Evolutionary conservation across 2,113 vertebrate species (phyloP).

Genomic region (Proterorhinus semilunaris): DNA sequence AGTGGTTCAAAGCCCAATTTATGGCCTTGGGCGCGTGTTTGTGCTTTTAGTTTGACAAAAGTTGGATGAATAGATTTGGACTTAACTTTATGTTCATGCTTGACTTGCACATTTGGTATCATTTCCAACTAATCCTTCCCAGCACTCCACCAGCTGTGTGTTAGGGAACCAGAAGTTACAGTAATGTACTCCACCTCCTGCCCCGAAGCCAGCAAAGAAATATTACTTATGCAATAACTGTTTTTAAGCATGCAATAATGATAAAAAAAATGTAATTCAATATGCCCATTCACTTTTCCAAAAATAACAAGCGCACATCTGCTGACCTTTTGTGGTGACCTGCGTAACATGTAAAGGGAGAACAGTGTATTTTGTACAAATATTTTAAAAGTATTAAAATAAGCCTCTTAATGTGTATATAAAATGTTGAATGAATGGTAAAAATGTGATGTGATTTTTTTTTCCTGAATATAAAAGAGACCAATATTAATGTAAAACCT

Average conservation of each 20-base stretch:
- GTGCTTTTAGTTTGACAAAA: too few relatives aligned
- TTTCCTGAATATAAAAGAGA: constrained; percentile 72
- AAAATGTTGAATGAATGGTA: constrained; percentile 64
- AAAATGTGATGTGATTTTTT: constrained; percentile 64
- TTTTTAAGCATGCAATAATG: constrained; percentile 65
- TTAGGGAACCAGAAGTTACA: constrained; percentile 26
- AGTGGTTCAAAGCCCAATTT: too few relatives aligned
- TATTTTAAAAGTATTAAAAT: constrained; percentile 76
- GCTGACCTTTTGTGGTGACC: constrained; percentile 63
- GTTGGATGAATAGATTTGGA: neutral
- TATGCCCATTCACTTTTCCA: constrained; percentile 29
- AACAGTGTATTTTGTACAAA: constrained; percentile 79
- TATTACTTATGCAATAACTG: constrained; percentile 72
- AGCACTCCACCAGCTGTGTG: constrained; percentile 35
- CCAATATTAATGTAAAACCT: constrained; percentile 59
- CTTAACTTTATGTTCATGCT: constrained; percentile 18
- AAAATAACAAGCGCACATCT: constrained; percentile 54
- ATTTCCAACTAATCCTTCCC: constrained; percentile 51
- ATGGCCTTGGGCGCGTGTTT: too few relatives aligned
- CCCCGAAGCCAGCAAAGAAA: constrained; percentile 41
- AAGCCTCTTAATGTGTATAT: constrained; percentile 71
- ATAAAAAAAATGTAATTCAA: constrained; percentile 50
- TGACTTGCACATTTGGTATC: constrained; percentile 60
- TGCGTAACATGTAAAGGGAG: constrained; percentile 60
- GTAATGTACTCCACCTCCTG: constrained; percentile 22